phyloP scores from a whole-genome alignment of 2,113 vertebrate species.

The Genyomyrus donnyi region DNA sequence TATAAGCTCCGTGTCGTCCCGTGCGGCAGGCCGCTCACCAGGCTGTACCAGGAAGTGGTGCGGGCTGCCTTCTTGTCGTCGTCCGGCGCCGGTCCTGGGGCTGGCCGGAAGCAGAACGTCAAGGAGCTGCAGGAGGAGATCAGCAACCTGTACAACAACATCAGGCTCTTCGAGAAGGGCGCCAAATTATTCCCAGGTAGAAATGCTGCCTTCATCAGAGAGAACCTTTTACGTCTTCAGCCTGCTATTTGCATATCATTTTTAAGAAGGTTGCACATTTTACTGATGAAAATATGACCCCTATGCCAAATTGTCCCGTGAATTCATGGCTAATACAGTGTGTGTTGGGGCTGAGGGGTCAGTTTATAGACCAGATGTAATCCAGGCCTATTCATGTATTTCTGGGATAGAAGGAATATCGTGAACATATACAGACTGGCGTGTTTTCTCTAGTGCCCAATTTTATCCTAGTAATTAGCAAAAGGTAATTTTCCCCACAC shows the following conservation, averaged over 20 bases:
- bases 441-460: not conserved
- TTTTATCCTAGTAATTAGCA: not conserved
- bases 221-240: no score
- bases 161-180: slow-evolving; percentile 86
- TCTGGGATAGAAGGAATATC: not conserved
- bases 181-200: slow-evolving; percentile 80
- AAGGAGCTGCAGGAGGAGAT: slow-evolving; percentile 95
- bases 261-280: no score
- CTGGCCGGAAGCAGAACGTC: slow-evolving; percentile 76
- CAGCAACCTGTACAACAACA: slow-evolving; percentile 81
- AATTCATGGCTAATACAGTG: not conserved
- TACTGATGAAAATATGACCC: no score
- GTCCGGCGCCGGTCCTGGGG: slow-evolving; percentile 62
- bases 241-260: no score
- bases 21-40: slow-evolving; percentile 73
- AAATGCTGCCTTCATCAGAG: not conserved
- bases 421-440: not conserved
- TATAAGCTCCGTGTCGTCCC: not conserved
- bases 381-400: not conserved
- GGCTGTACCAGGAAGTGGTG: slow-evolving; percentile 82
- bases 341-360: not conserved
- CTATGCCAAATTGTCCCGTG: not conserved
- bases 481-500: not conserved
- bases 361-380: not conserved
- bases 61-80: slow-evolving; percentile 77